Evolutionary conservation across 2,113 vertebrate species (phyloP).

Genomic region (Hiodon tergisus): DNA sequence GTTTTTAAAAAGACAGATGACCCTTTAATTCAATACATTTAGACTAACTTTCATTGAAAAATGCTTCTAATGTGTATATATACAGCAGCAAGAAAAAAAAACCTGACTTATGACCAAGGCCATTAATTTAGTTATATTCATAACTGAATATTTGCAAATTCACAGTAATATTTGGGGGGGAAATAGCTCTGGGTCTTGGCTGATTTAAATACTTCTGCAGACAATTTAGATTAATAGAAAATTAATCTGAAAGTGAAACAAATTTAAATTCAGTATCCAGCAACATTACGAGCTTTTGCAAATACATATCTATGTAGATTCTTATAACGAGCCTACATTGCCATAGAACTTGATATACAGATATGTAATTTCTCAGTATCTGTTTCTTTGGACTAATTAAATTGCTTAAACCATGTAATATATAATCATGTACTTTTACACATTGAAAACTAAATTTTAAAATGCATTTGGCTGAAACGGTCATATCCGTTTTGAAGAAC

Average conservation of each 20-base stretch:
- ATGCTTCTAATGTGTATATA: neutral
- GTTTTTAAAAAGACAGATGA: no score
- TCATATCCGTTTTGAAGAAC: no score
- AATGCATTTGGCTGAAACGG: neutral
- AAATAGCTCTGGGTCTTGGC: conserved; percentile 3
- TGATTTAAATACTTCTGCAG: neutral
- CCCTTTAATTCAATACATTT: no score
- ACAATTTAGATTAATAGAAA: neutral
- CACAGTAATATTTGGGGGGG: conserved; percentile 1
- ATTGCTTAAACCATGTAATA: neutral
- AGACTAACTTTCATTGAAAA: no score
- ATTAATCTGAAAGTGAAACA: conserved; percentile 7
- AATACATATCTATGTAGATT: conserved; percentile 15
- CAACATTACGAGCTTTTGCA: neutral
- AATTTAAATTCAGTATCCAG: conserved; percentile 3
- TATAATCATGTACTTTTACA: neutral
- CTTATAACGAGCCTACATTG: neutral
- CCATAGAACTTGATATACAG: neutral
- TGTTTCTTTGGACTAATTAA: neutral
- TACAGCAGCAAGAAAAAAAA: neutral
- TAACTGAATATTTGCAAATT: conserved; percentile 9
- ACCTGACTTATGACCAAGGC: neutral
- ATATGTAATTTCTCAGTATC: neutral
- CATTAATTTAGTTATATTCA: neutral
- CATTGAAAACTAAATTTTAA: neutral